Evolutionary conservation across 2,888 invertebrate species (phyloP).

Genomic region (Saturnia japonica): DNA sequence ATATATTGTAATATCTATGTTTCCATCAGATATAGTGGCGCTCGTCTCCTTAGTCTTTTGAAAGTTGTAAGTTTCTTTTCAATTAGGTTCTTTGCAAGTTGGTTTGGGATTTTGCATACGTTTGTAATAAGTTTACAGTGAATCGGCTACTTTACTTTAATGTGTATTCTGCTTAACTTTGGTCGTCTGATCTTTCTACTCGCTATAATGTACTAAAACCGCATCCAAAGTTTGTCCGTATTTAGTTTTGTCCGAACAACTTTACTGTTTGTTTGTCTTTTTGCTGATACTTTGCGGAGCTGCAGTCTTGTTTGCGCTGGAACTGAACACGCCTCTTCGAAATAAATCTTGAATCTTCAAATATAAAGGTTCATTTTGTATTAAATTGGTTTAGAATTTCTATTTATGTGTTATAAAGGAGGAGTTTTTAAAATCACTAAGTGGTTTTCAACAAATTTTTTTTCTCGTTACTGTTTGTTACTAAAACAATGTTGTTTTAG

Average conservation of each 20-base stretch:
- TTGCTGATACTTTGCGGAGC: conserved; percentile 20
- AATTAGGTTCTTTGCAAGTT: too few species aligned
- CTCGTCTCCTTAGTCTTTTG: too few species aligned
- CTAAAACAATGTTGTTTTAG: neutral
- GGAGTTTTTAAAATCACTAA: neutral
- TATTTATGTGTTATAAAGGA: neutral
- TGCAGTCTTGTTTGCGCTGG: conserved; percentile 15
- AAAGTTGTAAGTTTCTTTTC: too few species aligned
- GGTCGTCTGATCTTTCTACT: neutral
- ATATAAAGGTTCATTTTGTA: neutral
- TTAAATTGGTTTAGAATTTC: neutral
- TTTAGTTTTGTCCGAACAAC: conserved; percentile 20
- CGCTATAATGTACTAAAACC: neutral
- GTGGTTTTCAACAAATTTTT: neutral
- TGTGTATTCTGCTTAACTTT: too few species aligned
- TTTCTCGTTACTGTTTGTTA: neutral
- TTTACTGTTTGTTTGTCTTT: conserved; percentile 22
- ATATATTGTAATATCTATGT: too few species aligned
- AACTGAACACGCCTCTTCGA: neutral
- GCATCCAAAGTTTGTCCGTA: neutral
- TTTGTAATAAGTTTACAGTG: too few species aligned
- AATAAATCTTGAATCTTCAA: neutral
- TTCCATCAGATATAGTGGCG: too few species aligned
- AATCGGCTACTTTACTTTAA: too few species aligned
- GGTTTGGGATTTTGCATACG: too few species aligned